phyloP scores from a whole-genome alignment of 2,797 vertebrate genomes.

The Margarornis squamiger region DNA sequence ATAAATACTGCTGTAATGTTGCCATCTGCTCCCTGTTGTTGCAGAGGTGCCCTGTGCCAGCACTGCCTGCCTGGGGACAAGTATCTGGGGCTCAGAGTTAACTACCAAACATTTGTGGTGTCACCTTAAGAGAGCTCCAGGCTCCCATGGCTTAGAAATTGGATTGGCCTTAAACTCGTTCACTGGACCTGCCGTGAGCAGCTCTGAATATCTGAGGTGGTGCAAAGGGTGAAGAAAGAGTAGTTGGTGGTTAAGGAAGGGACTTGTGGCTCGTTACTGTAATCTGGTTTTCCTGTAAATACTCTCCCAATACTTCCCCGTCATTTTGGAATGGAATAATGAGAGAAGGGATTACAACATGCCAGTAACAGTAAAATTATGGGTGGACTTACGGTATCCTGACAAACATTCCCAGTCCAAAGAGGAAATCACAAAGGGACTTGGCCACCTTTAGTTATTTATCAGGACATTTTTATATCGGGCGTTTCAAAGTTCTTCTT shows the following conservation, averaged over 20 bases:
- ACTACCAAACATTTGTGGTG: not conserved
- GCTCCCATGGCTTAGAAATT: too few species aligned
- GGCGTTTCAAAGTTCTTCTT: not conserved
- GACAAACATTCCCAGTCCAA: not conserved
- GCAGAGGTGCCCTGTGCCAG: not conserved
- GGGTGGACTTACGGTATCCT: not conserved
- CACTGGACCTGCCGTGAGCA: not conserved
- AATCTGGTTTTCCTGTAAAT: not conserved
- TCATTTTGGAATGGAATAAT: not conserved
- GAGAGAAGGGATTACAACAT: not conserved
- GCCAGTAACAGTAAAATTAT: not conserved
- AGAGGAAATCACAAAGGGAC: not conserved
- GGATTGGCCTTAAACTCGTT: not conserved
- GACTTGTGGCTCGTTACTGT: not conserved
- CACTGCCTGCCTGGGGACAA: accelerated
- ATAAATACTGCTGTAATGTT: not conserved
- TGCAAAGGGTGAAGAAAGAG: not conserved
- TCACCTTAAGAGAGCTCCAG: not conserved
- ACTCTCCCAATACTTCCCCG: not conserved
- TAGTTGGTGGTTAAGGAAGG: not conserved
- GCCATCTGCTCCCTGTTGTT: not conserved
- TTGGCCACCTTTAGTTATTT: not conserved
- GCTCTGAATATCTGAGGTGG: not conserved
- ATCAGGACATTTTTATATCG: not conserved
- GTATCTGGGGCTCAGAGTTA: not conserved